A percentile compares a stretch with the other conserved stretches of the same genome.
Conservation (phyloP, 2,888 invertebrate genomes). For the Andrena flavipes region DNA sequence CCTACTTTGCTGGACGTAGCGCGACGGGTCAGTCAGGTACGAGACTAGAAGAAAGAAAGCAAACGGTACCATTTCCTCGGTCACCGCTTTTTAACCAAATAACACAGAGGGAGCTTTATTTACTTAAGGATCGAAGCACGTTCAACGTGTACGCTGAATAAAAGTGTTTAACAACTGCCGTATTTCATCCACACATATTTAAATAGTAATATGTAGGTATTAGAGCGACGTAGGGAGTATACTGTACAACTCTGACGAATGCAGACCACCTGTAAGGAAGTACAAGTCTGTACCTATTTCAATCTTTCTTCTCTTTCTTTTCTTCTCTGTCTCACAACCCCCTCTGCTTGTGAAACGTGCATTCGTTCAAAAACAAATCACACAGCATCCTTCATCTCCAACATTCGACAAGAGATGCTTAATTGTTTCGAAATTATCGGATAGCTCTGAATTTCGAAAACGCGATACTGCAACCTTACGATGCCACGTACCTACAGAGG, state of each 20-base stretch:
- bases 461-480: background rate
- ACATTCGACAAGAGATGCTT: no score
- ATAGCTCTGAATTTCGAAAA: no score
- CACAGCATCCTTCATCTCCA: no score
- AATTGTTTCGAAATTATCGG: no score
- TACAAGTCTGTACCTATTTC: no score
- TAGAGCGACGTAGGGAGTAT: background rate
- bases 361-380: no score
- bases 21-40: slow-evolving; percentile 25
- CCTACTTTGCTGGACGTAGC: slow-evolving; percentile 15
- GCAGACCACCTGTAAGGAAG: no score
- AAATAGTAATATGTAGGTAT: background rate
- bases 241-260: no score
- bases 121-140: slow-evolving; percentile 76
- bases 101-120: slow-evolving; percentile 70
- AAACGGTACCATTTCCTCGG: slow-evolving; percentile 53
- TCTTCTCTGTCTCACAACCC: no score
- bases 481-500: background rate
- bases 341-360: no score
- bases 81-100: slow-evolving; percentile 73
- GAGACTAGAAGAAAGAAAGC: slow-evolving; percentile 58
- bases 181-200: background rate
- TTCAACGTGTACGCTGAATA: slow-evolving; percentile 58
- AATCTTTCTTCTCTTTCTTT: no score
- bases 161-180: slow-evolving; percentile 55